Evolutionary conservation across 2,113 vertebrate species (phyloP).

Genomic region (Dicaeum eximium): DNA sequence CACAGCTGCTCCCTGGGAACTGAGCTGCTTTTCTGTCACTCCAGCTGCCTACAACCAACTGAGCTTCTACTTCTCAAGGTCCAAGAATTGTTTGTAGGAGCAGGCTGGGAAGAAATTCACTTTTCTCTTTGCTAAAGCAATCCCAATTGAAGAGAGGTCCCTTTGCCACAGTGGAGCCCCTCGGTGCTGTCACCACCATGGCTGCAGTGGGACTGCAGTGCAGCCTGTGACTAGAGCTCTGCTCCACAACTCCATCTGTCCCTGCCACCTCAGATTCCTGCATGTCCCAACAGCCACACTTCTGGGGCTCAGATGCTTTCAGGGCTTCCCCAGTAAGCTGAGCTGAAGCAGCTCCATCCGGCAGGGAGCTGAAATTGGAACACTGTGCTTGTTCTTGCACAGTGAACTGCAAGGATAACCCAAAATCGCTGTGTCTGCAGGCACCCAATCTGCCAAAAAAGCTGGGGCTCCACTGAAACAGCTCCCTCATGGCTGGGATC

Average conservation of each 20-base stretch:
- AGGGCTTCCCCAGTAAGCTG: background rate
- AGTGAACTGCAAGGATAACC: background rate
- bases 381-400: fast-evolving
- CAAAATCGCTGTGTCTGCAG: background rate
- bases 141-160: fast-evolving
- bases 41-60: background rate
- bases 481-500: background rate
- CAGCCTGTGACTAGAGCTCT: background rate
- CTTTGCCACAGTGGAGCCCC: background rate
- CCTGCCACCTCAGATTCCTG: slow-evolving; percentile 2
- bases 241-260: background rate
- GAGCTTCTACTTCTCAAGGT: background rate
- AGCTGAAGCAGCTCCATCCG: background rate
- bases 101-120: background rate
- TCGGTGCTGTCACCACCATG: fast-evolving
- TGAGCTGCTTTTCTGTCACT: background rate
- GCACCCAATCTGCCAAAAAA: background rate
- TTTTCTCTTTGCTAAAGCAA: background rate
- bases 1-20: background rate
- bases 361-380: background rate
- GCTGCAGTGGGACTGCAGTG: fast-evolving
- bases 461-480: background rate
- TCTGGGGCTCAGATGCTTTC: fast-evolving
- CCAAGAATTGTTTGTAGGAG: background rate
- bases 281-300: background rate